Evolutionary conservation across 23 tunicate genomes (phyloP).

Genomic region (Ciona savignyi): DNA sequence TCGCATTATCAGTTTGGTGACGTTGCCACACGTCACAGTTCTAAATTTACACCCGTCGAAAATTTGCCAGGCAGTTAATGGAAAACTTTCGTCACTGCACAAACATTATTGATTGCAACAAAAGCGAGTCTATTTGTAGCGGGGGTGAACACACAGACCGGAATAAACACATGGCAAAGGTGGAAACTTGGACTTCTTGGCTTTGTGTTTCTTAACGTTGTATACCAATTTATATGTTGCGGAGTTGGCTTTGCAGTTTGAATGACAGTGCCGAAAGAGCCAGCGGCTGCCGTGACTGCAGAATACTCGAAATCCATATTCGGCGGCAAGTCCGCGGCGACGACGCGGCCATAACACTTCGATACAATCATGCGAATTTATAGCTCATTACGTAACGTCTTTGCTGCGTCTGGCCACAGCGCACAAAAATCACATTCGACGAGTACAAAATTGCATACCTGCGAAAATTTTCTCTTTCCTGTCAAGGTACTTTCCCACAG

Average conservation of each 20-base stretch:
- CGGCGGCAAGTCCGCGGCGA: background rate
- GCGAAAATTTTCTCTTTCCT: background rate
- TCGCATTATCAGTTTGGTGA: background rate
- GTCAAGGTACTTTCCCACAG: background rate
- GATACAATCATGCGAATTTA: background rate
- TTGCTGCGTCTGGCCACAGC: background rate
- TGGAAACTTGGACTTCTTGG: no score
- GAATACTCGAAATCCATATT: background rate
- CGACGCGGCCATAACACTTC: background rate
- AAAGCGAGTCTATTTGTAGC: no score
- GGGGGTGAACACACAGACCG: no score
- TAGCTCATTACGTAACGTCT: background rate
- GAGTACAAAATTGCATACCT: background rate
- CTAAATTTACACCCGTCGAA: background rate
- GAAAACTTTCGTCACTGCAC: background rate
- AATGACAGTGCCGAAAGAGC: background rate
- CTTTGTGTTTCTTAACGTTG: no score
- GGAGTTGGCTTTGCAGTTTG: no score
- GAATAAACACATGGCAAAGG: no score
- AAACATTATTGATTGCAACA: background rate
- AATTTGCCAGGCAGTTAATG: background rate
- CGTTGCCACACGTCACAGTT: background rate
- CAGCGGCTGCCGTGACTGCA: background rate
- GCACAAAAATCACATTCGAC: background rate
- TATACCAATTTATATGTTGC: no score